A percentile compares a stretch with the other conserved stretches of the same genome.
These are phyloP conservation scores for Cheilosia scutellata DNA, from an alignment of 2,888 invertebrate genomes.

Conservation along the genomic window DNA sequence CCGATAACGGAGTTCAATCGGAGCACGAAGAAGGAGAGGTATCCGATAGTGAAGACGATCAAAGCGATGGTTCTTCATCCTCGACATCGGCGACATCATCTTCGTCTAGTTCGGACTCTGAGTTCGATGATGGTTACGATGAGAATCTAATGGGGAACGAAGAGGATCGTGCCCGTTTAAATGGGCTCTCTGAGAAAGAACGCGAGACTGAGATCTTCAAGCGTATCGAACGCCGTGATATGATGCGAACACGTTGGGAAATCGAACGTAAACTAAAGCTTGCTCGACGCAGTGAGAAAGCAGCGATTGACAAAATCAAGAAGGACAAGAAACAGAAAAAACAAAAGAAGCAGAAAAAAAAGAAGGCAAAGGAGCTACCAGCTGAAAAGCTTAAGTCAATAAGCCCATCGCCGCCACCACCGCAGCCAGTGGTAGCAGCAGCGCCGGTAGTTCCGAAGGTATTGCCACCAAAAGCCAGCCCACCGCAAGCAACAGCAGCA, in stretches of 20 bases:
- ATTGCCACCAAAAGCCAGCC: slow-evolving; percentile 74
- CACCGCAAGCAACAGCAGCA: slow-evolving; percentile 68
- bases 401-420: slow-evolving; percentile 59
- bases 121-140: slow-evolving; percentile 98
- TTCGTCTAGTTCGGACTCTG: slow-evolving; percentile 89
- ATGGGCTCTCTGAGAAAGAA: slow-evolving; percentile 97
- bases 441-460: slow-evolving; percentile 41
- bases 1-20: slow-evolving; percentile 79
- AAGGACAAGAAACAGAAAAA: slow-evolving; percentile 87
- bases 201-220: slow-evolving; percentile 98
- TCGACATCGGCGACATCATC: slow-evolving; percentile 78
- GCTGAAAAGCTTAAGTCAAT: slow-evolving; percentile 54
- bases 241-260: slow-evolving; percentile 97
- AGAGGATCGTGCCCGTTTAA: slow-evolving; percentile 95
- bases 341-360: slow-evolving; percentile 79
- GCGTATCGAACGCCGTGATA: slow-evolving; percentile 96
- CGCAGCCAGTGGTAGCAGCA: slow-evolving; percentile 47
- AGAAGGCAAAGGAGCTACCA: slow-evolving; percentile 63
- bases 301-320: slow-evolving; percentile 83
- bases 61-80: slow-evolving; percentile 84
- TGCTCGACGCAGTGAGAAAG: slow-evolving; percentile 91
- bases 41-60: slow-evolving; percentile 86
- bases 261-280: slow-evolving; percentile 96
- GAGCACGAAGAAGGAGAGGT: slow-evolving; percentile 96
- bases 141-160: slow-evolving; percentile 99